Conservation (phyloP, 1,140 invertebrate genomes). For the Drosophila hydei region DNA sequence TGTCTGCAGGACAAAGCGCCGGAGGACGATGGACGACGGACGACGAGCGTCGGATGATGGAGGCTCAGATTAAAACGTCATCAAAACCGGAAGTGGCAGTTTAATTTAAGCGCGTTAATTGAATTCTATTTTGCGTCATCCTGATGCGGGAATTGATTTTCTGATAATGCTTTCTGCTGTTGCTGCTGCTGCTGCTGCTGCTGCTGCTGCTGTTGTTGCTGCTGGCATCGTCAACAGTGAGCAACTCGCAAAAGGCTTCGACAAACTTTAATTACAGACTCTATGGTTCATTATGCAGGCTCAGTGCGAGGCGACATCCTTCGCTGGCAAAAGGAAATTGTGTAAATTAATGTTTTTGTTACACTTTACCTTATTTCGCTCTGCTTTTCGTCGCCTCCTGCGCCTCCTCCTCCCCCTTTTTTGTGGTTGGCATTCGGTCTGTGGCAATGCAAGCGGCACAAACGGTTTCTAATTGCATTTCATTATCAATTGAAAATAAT, state of each 20-base stretch:
- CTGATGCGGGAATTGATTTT: slow-evolving; percentile 73
- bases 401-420: no score
- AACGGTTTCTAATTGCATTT: slow-evolving; percentile 71
- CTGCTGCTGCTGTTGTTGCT: no score
- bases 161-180: slow-evolving; percentile 38
- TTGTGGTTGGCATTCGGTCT: slow-evolving; percentile 3
- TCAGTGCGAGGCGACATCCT: slow-evolving; percentile 19
- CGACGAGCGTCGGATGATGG: not conserved
- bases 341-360: slow-evolving; percentile 74
- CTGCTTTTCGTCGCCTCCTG: slow-evolving; percentile 20
- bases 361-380: slow-evolving; percentile 14
- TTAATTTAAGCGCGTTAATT: slow-evolving; percentile 84
- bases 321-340: slow-evolving; percentile 36
- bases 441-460: slow-evolving; percentile 22
- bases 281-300: slow-evolving; percentile 61
- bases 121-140: slow-evolving; percentile 77
- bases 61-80: slow-evolving; percentile 77
- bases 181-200: slow-evolving; percentile 5
- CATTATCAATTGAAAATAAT: slow-evolving; percentile 73
- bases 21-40: no score
- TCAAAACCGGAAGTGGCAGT: slow-evolving; percentile 83
- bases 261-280: slow-evolving; percentile 77
- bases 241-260: slow-evolving; percentile 45
- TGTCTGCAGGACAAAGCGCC: slow-evolving; percentile 2
- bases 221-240: slow-evolving; percentile 14